A percentile compares a stretch with the other conserved stretches of the same genome.
These are phyloP conservation scores for Limnodromus scolopaceus DNA, from an alignment of 2,797 vertebrate genomes.

Conservation along the genomic window DNA sequence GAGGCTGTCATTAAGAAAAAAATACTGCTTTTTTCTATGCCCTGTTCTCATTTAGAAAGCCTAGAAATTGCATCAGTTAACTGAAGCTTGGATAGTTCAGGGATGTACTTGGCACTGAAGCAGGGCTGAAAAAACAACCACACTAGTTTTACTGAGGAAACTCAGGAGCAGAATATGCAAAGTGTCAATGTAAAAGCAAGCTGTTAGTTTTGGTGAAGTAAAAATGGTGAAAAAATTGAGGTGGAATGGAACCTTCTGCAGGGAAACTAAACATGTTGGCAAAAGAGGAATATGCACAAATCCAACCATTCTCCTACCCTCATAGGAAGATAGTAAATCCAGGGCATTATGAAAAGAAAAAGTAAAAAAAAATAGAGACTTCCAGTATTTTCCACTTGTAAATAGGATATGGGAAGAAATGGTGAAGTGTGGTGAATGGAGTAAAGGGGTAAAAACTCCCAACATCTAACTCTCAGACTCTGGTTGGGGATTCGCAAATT, in stretches of 20 bases:
- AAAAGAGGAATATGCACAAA: background rate
- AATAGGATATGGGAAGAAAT: background rate
- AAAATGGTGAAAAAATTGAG: background rate
- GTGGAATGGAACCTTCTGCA: background rate
- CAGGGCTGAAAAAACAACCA: background rate
- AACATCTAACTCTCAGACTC: accelerated
- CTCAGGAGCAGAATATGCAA: background rate
- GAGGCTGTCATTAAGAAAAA: background rate
- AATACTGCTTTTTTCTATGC: background rate
- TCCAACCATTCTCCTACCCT: background rate
- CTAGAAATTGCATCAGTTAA: background rate
- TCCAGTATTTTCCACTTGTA: background rate
- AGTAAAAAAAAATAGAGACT: background rate
- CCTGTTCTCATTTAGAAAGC: background rate
- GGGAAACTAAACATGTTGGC: background rate
- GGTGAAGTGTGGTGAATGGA: background rate
- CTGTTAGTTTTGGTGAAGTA: background rate
- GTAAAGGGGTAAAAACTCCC: background rate
- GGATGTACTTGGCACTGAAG: background rate
- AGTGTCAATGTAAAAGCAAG: background rate
- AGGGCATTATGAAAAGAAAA: background rate
- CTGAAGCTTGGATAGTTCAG: background rate
- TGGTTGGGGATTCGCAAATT: background rate
- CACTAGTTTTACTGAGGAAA: background rate
- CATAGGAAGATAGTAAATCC: background rate